Conservation (phyloP, 1,140 invertebrate genomes). For the Amphibalanus amphitrite region DNA sequence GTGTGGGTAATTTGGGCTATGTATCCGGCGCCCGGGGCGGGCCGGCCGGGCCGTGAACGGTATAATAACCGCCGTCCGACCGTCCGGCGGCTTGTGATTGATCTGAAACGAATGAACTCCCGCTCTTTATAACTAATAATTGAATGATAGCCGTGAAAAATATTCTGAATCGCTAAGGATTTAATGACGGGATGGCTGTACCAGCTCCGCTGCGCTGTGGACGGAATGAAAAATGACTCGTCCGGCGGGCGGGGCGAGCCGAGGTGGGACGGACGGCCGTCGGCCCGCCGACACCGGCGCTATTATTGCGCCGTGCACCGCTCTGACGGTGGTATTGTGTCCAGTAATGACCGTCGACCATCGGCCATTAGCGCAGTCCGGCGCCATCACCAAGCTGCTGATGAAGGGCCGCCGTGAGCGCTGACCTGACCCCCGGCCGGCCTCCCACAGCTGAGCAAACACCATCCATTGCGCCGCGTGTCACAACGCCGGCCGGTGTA, state of each 20-base stretch:
- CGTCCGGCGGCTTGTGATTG: background rate
- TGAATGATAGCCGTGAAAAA: conserved; percentile 1
- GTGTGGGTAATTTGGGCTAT: background rate
- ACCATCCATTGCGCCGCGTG: background rate
- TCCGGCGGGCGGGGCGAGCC: no score
- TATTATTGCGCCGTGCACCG: background rate
- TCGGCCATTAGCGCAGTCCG: background rate
- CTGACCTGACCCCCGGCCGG: background rate
- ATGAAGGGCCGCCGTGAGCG: background rate
- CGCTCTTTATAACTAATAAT: conserved; percentile 1
- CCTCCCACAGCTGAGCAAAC: background rate
- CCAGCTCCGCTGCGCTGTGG: background rate
- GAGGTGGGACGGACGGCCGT: no score
- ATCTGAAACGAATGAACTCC: background rate
- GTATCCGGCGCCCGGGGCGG: background rate
- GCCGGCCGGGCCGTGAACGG: no score
- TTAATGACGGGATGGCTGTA: background rate
- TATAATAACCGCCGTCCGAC: background rate
- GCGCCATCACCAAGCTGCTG: no score
- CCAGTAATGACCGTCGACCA: background rate
- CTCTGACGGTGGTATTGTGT: background rate
- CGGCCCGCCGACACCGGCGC: no score
- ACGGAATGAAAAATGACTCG: background rate
- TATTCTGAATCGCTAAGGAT: conserved; percentile 1
- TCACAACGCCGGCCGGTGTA: background rate